Evolutionary conservation across 2,888 invertebrate species (phyloP), one percentile per base, ranked within the genome.

Genomic region (Augiades crinisus): DNA sequence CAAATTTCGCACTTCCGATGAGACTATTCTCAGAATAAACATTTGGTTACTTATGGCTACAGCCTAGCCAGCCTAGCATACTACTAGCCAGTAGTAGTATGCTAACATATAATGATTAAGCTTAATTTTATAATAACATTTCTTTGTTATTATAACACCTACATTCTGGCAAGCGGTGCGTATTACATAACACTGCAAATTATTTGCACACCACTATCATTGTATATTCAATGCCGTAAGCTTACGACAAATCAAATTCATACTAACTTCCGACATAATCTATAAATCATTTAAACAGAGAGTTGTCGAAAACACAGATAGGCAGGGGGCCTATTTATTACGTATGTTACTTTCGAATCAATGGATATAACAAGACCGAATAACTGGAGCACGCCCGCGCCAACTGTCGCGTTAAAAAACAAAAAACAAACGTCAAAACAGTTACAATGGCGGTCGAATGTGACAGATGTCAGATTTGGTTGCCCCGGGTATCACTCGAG

Each of bases 321-420:
- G 7, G 33, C 47, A n/a, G 38, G 40, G 14, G 17, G 6, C 41
- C 34, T 31, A 17, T 47, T 47, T 17, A 21, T 27, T 27, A n/a
- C 41, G n/a, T 17, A 33, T 34, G 17, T 41, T 19, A 41, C 17
- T 47, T 38, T 16, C 12, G 31, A 45, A 34, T 45, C 70, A 74
- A 72, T 77, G 70, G 78, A 63, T 63, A 67, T 58, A 68, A 68
- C 65, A 64, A 70, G 64, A 65, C 65, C 65, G 71, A 70, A 75
- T 69, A 72, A 72, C 67, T 66, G 62, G 62, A 60, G 59, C 55
- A 63, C 77, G 70, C 80, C 79, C 77, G 73, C 72, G 63, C 78
- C 86, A 85, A 78, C 76, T 84, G 85, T 75, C 79, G 70, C 64
- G 60, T 64, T 72, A 81, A 80, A 81, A 82, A 81, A 75, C 7